Evolutionary conservation across 2,888 invertebrate genomes (phyloP).

Genomic region (Meteorus cinctellus): DNA sequence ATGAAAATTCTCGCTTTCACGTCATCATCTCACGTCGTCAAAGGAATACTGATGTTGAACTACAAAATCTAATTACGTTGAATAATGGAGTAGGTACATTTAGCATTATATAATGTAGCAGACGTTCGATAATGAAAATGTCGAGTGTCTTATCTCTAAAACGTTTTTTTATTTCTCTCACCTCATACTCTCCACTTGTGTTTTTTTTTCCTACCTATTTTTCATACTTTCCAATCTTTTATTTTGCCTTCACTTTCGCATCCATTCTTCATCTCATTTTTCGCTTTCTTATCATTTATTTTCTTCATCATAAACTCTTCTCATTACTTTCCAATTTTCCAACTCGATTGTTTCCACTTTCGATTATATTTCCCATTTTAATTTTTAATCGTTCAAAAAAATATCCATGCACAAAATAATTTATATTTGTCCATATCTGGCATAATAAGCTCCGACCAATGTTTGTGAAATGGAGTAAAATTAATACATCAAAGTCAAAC

Average conservation of each 20-base stretch:
- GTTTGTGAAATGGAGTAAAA: too few relatives aligned
- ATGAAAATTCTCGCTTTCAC: too few relatives aligned
- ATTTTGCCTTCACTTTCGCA: constrained; percentile 12
- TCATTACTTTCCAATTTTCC: constrained; percentile 33
- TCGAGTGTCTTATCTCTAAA: constrained; percentile 16
- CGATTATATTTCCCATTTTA: neutral
- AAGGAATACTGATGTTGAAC: constrained; percentile 49
- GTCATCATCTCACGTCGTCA: constrained; percentile 33
- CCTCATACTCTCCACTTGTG: neutral
- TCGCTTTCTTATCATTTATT: constrained; percentile 20
- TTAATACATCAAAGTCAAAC: too few relatives aligned
- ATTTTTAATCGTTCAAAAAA: constrained; percentile 5
- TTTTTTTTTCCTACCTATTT: neutral
- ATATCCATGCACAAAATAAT: neutral
- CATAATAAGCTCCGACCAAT: neutral
- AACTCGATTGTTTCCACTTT: constrained; percentile 1
- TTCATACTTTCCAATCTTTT: constrained; percentile 18
- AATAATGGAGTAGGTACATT: constrained; percentile 49
- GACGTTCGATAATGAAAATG: neutral
- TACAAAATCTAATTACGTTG: constrained; percentile 50
- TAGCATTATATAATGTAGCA: constrained; percentile 23
- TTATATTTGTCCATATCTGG: neutral
- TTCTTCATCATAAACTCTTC: constrained; percentile 1
- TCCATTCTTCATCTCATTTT: constrained; percentile 40
- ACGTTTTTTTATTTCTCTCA: neutral